Conservation (phyloP, 30 jellyfish, hydroid and myxozoan species). For the Haliclystus octoradiatus region DNA sequence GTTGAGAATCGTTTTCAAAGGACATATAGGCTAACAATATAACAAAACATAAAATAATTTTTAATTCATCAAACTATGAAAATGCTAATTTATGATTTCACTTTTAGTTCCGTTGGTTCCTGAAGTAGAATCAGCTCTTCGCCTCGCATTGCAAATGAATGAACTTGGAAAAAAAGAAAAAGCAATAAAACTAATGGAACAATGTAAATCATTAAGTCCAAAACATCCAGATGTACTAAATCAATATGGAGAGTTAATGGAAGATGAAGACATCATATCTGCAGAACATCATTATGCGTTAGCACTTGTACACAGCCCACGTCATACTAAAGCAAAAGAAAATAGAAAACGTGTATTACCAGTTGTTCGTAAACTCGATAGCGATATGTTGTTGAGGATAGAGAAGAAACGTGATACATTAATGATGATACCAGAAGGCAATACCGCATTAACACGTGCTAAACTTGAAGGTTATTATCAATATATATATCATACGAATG, state of each 20-base stretch:
- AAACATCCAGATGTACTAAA: conserved; percentile 86
- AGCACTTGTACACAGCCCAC: conserved; percentile 75
- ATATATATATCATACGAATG: conserved; percentile 86
- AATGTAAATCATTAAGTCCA: conserved; percentile 81
- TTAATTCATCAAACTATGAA: no score
- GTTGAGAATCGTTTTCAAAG: no score
- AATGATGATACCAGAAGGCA: conserved; percentile 90
- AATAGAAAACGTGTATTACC: conserved; percentile 69
- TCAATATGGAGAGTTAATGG: conserved; percentile 81
- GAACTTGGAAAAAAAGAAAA: conserved; percentile 66
- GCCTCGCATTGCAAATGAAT: conserved; percentile 58
- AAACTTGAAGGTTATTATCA: conserved; percentile 78
- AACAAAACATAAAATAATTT: no score
- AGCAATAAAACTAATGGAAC: conserved; percentile 62
- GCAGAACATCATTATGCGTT: conserved; percentile 96
- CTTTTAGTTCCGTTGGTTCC: conserved; percentile 53
- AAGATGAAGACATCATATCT: conserved; percentile 59
- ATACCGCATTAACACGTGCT: conserved; percentile 80
- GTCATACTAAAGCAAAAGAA: conserved; percentile 55
- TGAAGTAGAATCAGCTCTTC: conserved; percentile 41
- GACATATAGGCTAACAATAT: no score
- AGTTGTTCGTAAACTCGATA: conserved; percentile 59
- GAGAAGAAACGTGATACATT: conserved; percentile 75
- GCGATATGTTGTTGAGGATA: conserved; percentile 68
- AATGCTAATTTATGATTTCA: no score